Evolutionary conservation across 2,888 invertebrate species (phyloP).

Genomic region (Terebella lapidaria): DNA sequence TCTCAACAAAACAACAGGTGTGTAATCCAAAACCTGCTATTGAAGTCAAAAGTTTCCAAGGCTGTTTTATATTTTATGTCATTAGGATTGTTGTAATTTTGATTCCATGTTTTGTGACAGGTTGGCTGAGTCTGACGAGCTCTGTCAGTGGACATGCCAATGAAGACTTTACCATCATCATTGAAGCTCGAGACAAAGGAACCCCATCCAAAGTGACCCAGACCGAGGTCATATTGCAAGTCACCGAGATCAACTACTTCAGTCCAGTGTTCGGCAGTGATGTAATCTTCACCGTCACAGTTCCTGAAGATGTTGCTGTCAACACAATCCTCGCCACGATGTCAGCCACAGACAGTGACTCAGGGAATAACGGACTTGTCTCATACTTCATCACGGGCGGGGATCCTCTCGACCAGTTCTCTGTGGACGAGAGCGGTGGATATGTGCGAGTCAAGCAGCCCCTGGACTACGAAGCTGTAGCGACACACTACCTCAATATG

Average conservation of each 20-base stretch:
- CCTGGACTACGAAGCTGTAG: slow-evolving; percentile 80
- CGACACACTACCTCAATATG: slow-evolving; percentile 80
- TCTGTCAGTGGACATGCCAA: slow-evolving; percentile 56
- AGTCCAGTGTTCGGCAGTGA: slow-evolving; percentile 68
- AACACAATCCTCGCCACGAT: slow-evolving; percentile 82
- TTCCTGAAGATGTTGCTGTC: slow-evolving; percentile 86
- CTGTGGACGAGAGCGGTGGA: slow-evolving; percentile 72
- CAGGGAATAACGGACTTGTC: slow-evolving; percentile 80
- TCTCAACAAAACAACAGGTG: slow-evolving; percentile 70
- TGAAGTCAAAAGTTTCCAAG: too few species aligned
- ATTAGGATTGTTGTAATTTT: too few species aligned
- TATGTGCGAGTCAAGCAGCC: slow-evolving; percentile 73
- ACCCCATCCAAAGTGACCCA: slow-evolving; percentile 80
- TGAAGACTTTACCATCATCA: slow-evolving; percentile 63
- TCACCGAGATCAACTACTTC: slow-evolving; percentile 75
- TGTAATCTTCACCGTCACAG: slow-evolving; percentile 67
- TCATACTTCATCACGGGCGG: slow-evolving; percentile 84
- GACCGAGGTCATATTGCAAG: slow-evolving; percentile 58
- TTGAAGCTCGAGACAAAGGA: slow-evolving; percentile 80
- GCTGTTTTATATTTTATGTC: too few species aligned
- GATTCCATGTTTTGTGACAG: too few species aligned
- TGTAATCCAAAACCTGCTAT: too few species aligned
- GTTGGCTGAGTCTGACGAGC: slow-evolving; percentile 70
- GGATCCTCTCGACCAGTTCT: slow-evolving; percentile 75
- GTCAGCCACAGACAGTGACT: slow-evolving; percentile 59